Evolutionary conservation across 2,113 vertebrate species (phyloP).

Genomic region (Muscicapa adusta): DNA sequence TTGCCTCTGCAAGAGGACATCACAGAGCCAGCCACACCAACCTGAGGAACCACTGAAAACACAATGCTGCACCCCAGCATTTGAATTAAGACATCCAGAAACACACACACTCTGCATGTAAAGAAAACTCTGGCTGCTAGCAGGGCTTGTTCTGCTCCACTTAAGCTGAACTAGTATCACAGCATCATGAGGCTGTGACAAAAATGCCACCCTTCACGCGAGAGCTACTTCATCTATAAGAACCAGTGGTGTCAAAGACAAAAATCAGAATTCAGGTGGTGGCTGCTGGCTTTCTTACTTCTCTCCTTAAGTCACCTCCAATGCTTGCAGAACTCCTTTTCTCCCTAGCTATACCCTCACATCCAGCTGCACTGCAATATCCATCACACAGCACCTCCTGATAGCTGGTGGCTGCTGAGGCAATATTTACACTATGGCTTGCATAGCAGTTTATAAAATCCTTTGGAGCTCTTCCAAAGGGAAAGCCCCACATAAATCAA

Average conservation of each 20-base stretch:
- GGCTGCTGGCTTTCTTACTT: not conserved
- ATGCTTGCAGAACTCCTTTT: not conserved
- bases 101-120: accelerated
- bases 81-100: not conserved
- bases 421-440: not conserved
- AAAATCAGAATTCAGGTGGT: not conserved
- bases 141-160: not conserved
- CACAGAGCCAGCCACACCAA: not conserved
- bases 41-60: not conserved
- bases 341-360: not conserved
- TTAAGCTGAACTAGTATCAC: not conserved
- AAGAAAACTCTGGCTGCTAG: not conserved
- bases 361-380: not conserved
- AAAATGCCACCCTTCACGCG: accelerated
- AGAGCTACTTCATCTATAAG: not conserved
- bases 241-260: not conserved
- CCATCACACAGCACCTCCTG: not conserved
- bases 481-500: not conserved
- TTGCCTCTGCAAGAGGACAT: not conserved
- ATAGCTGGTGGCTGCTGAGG: not conserved
- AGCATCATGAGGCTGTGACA: not conserved
- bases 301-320: not conserved
- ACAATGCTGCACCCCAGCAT: not conserved
- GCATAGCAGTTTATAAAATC: not conserved
- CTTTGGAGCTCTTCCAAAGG: slow-evolving; percentile 22